Base-by-base conservation (phyloP, 2,797 vertebrate species). In the Helicolenus hilgendorfi region DNA sequence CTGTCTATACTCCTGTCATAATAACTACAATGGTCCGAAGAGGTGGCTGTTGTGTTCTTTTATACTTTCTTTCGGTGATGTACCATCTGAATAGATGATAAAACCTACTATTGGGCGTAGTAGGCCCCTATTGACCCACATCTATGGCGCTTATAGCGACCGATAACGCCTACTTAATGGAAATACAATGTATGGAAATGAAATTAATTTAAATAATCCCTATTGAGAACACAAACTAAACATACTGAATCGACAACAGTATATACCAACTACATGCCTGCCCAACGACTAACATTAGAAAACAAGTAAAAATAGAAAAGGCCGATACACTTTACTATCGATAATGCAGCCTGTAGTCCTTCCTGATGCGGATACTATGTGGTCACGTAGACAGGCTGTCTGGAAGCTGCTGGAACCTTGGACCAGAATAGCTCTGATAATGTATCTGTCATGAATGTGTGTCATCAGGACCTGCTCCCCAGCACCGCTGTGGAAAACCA, bases 371-470 rank as follows among this genome's bases (percentile, higher is more conserved):
- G 53, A 86, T 73, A 64, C 49, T 56, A 53, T 80, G 64, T 33
- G 75, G 65, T 83, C 86, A 86, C 58, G 87, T 83, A 88, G 92
- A 89, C 93, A 72, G 79, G 60, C 90, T 93, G 94, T 94, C 84
- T 89, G 68, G 60, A 85, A 88, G 88, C 90, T 79, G 85, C 77
- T 82, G 83, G 87, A 92, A 91, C 91, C 89, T 91, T 90, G 92
- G 91, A 92, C 94, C 73, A 90, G 88, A 96, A 96, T 95, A 96
- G 92, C 92, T 87, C 93, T 88, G 93, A 96, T 95, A 95, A 93
- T 92, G 92, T 91, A 95, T 95, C 93, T 94, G 93, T 93, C 92
- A 90, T 90, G 90, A 91, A 94, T 68, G 85, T 88, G 91, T 94
- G 95, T 96, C 94, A 95, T 95, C 92, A 81, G 84, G 92, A 93